Percentiles rank a stretch among this genome's conserved stretches.
Evolutionary conservation across 2,888 invertebrate genomes (phyloP).

Genomic region (Synergus gifuensis): DNA sequence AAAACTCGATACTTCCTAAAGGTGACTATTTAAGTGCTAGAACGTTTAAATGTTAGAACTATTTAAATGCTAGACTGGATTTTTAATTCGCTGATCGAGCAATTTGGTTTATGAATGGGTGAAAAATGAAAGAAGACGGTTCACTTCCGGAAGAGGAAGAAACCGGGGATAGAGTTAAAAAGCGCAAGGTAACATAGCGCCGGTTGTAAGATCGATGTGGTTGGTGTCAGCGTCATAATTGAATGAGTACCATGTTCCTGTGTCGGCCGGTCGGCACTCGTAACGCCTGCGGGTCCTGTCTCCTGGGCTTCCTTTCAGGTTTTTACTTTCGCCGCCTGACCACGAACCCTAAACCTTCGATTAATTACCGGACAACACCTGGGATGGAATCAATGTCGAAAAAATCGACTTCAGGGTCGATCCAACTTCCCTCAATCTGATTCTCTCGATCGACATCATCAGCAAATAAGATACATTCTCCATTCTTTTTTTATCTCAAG

Average conservation of each 20-base stretch:
- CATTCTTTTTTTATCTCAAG: neutral
- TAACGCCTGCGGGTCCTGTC: conserved; percentile 53
- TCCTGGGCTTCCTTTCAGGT: conserved; percentile 56
- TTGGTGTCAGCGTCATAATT: conserved; percentile 75
- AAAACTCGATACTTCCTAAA: too few species aligned
- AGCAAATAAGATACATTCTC: neutral
- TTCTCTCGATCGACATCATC: conserved; percentile 1
- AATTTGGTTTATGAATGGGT: neutral
- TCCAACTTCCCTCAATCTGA: conserved; percentile 9
- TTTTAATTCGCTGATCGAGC: neutral
- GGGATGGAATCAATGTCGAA: conserved; percentile 19
- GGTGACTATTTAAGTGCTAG: too few species aligned
- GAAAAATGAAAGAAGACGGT: neutral
- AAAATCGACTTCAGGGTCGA: neutral
- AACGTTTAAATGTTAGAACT: too few species aligned
- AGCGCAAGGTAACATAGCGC: conserved; percentile 2
- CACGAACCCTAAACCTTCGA: conserved; percentile 48
- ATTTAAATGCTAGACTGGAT: neutral
- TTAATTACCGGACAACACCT: conserved; percentile 52
- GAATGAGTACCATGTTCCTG: conserved; percentile 71
- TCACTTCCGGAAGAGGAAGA: conserved; percentile 9
- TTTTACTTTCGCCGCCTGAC: conserved; percentile 58
- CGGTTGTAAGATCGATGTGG: conserved; percentile 46
- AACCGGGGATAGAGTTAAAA: neutral
- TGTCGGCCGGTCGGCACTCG: conserved; percentile 62